Evolutionary conservation across 2,113 vertebrate genomes (phyloP).

Genomic region (Oreochromis niloticus): DNA sequence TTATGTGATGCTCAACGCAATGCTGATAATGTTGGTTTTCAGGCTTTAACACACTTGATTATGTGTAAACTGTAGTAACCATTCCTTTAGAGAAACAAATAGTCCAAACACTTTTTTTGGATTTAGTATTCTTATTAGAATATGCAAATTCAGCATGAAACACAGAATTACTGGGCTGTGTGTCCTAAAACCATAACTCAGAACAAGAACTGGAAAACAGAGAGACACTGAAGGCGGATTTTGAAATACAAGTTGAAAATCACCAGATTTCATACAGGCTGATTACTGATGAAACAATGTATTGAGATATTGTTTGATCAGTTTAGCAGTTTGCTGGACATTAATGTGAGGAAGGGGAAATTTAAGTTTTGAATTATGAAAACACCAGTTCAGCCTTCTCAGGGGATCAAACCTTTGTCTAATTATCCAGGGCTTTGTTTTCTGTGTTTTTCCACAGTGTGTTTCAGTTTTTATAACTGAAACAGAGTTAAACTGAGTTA

Average conservation of each 20-base stretch:
- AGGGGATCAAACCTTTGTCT: background rate
- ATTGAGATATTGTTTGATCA: background rate
- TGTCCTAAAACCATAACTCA: background rate
- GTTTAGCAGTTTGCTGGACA: background rate
- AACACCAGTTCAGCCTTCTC: background rate
- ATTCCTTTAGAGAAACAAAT: background rate
- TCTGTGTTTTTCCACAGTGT: background rate
- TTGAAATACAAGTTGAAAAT: background rate
- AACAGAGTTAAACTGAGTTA: background rate
- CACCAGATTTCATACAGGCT: background rate
- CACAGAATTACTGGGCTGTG: background rate
- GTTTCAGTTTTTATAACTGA: background rate
- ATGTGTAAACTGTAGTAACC: background rate
- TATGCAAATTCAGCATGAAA: background rate
- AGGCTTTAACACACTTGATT: background rate
- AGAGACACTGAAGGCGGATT: background rate
- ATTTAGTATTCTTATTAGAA: background rate
- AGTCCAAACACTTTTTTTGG: background rate
- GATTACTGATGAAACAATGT: background rate
- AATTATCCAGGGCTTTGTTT: background rate
- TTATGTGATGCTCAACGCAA: rapidly evolving
- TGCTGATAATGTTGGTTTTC: background rate
- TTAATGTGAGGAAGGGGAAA: background rate
- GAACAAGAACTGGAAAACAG: background rate
- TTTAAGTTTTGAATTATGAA: background rate